Conservation (phyloP, 2,797 vertebrate species). For the Epinephelus awoara region DNA sequence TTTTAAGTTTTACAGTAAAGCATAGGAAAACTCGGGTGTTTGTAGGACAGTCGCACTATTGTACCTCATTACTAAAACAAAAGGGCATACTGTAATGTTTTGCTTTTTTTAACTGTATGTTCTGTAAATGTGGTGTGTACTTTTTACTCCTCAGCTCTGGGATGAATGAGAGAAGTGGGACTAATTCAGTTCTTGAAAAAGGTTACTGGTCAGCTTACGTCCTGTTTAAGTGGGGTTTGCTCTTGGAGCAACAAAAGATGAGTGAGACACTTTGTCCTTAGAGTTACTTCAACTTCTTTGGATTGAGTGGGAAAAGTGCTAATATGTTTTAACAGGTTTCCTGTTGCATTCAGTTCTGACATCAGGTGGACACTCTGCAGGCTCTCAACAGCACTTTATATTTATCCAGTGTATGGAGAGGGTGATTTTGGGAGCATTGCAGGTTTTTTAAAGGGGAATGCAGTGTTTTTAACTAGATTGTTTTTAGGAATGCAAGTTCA, state of each 20-base stretch:
- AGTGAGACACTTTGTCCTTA: background rate
- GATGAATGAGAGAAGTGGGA: background rate
- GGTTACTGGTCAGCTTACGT: background rate
- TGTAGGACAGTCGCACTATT: background rate
- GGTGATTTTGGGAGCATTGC: background rate
- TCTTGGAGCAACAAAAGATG: background rate
- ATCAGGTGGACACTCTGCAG: background rate
- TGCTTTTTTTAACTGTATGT: background rate
- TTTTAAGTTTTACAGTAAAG: background rate
- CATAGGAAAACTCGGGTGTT: background rate
- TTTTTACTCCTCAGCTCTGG: background rate
- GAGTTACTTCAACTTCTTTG: background rate
- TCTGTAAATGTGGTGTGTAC: background rate
- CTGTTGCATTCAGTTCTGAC: background rate
- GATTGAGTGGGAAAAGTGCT: background rate
- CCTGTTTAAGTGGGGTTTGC: background rate
- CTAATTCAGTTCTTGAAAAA: background rate
- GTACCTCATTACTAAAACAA: constrained; percentile 16
- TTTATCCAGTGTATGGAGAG: constrained; percentile 8
- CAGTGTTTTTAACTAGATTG: background rate
- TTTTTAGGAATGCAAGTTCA: constrained; percentile 8
- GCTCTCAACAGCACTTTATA: constrained; percentile 56
- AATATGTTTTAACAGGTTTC: background rate
- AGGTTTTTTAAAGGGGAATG: background rate
- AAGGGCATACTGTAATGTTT: background rate